phyloP scores from a whole-genome alignment of 1,140 invertebrate species.

The Lordiphosa collinella region DNA sequence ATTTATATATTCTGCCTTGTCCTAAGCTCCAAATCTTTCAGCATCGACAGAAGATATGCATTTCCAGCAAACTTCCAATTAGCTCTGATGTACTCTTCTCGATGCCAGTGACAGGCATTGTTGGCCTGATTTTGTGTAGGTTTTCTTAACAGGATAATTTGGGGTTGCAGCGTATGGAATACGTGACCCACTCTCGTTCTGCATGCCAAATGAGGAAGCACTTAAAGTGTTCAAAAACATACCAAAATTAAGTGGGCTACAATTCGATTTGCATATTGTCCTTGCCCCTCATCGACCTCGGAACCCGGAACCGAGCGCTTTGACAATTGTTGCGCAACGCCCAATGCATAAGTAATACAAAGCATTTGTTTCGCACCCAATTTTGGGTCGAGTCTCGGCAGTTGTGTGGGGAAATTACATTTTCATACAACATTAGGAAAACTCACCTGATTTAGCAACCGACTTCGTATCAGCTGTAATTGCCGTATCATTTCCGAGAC shows the following conservation, averaged over 20 bases:
- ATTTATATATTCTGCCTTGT: too few relatives aligned
- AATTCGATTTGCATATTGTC: slow-evolving; percentile 14
- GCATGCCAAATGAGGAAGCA: neutral
- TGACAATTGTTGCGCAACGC: slow-evolving; percentile 15
- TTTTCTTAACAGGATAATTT: neutral
- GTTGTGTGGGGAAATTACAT: neutral
- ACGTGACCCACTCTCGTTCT: slow-evolving; percentile 9
- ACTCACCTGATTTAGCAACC: slow-evolving; percentile 47
- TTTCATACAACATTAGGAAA: neutral
- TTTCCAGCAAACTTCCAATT: too few relatives aligned
- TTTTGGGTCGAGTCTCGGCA: too few relatives aligned
- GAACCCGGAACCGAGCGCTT: neutral
- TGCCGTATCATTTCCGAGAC: slow-evolving; percentile 57
- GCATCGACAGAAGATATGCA: too few relatives aligned
- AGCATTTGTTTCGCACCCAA: slow-evolving; percentile 8
- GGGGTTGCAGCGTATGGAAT: neutral
- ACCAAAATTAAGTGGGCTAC: slow-evolving; percentile 10
- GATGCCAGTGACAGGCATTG: neutral
- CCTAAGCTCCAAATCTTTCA: too few relatives aligned
- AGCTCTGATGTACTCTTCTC: too few relatives aligned
- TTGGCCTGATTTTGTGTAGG: too few relatives aligned
- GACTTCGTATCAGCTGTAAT: slow-evolving; percentile 45
- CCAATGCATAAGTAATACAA: slow-evolving; percentile 18
- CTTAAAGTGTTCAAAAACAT: slow-evolving; percentile 6
- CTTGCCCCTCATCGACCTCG: neutral